Evolutionary conservation across 2,888 invertebrate species (phyloP).

Genomic region (Scelioninae gen. 2): DNA sequence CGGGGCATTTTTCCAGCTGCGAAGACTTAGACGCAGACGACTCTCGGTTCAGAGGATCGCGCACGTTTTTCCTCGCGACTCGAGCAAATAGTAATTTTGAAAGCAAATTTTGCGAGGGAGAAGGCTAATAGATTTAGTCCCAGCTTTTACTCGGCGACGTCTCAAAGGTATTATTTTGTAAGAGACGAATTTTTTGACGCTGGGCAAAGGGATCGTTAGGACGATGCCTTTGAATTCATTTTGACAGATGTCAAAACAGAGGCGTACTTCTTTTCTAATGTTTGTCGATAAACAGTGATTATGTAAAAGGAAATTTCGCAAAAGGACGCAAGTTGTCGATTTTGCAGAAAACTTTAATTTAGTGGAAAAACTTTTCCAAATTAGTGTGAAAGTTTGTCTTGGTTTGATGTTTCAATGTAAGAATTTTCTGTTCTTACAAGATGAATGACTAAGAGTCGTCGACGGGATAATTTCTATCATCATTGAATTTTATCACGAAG

Average conservation of each 20-base stretch:
- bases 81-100: slow-evolving; percentile 53
- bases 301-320: slow-evolving; percentile 35
- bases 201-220: slow-evolving; percentile 36
- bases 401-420: slow-evolving; percentile 13
- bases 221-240: slow-evolving; percentile 34
- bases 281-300: slow-evolving; percentile 49
- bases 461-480: neutral
- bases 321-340: slow-evolving; percentile 25
- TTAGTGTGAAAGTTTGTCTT: slow-evolving; percentile 20
- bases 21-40: neutral
- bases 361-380: slow-evolving; percentile 35
- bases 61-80: slow-evolving; percentile 34
- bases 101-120: slow-evolving; percentile 44
- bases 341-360: slow-evolving; percentile 49
- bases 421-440: neutral
- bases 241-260: slow-evolving; percentile 48
- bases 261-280: slow-evolving; percentile 34
- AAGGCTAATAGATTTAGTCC: slow-evolving; percentile 47
- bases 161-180: slow-evolving; percentile 56
- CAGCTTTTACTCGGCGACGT: slow-evolving; percentile 15
- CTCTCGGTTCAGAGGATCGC: slow-evolving; percentile 20
- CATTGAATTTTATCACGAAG: too few species aligned
- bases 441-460: slow-evolving; percentile 16
- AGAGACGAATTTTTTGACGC: slow-evolving; percentile 37
- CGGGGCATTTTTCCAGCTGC: slow-evolving; percentile 21